These are phyloP conservation scores for Drosophila ochracea DNA, from an alignment of 2,888 invertebrate genomes.

Conservation along the genomic window DNA sequence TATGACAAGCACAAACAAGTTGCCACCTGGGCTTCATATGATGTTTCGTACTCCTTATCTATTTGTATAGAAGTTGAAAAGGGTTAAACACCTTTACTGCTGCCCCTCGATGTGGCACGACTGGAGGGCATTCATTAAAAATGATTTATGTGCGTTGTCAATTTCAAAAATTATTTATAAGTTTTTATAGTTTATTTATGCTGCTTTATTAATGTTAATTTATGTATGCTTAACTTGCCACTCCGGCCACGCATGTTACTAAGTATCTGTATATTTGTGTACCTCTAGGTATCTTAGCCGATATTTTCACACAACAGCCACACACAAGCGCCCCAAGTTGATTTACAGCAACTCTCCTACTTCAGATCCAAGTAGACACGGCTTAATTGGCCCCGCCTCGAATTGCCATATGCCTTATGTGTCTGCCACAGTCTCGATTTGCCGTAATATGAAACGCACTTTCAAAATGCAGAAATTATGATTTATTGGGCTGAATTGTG, in stretches of 20 bases:
- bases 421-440: constrained; percentile 42
- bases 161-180: constrained; percentile 63
- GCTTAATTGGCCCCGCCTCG: constrained; percentile 74
- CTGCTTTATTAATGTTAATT: constrained; percentile 77
- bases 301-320: constrained; percentile 54
- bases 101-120: constrained; percentile 27
- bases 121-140: constrained; percentile 65
- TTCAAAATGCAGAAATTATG: constrained; percentile 69
- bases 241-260: constrained; percentile 60
- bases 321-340: constrained; percentile 51
- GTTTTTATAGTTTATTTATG: constrained; percentile 58
- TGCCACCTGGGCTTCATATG: constrained; percentile 11
- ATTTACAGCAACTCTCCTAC: constrained; percentile 66
- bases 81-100: constrained; percentile 45
- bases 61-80: constrained; percentile 15
- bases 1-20: constrained; percentile 43
- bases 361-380: constrained; percentile 31
- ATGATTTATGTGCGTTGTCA: constrained; percentile 72
- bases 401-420: constrained; percentile 56
- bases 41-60: not conserved
- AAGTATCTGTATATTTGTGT: constrained; percentile 12
- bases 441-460: constrained; percentile 78
- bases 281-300: constrained; percentile 36
- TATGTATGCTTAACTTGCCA: constrained; percentile 73
- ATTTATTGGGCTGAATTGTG: constrained; percentile 49